Evolutionary conservation across 2,113 vertebrate genomes (phyloP).

Genomic region (Ornithorhynchus anatinus): DNA sequence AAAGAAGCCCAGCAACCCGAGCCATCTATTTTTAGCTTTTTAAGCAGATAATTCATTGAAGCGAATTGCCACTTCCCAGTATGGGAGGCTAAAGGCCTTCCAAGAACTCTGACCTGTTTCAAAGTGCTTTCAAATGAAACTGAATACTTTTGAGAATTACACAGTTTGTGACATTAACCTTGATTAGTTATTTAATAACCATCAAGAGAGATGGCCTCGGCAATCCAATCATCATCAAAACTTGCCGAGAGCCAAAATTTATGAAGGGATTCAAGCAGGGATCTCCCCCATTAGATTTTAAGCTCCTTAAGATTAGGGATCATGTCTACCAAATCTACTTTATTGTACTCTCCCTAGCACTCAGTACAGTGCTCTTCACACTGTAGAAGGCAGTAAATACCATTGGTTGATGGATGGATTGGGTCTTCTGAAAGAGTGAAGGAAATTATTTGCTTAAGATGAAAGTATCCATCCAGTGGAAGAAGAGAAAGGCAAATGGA

Average conservation of each 20-base stretch:
- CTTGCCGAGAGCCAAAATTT: constrained; percentile 55
- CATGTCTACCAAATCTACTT: too few species aligned
- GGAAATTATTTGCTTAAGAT: constrained; percentile 52
- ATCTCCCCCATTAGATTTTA: too few species aligned
- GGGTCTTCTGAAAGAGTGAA: constrained; percentile 46
- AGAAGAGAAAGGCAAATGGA: constrained; percentile 24
- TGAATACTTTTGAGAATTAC: constrained; percentile 64
- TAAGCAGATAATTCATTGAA: constrained; percentile 49
- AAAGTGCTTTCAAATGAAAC: constrained; percentile 61
- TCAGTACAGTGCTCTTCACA: too few species aligned
- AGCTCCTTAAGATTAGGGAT: too few species aligned
- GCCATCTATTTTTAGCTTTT: constrained; percentile 3
- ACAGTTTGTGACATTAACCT: constrained; percentile 62
- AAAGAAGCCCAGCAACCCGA: constrained; percentile 8
- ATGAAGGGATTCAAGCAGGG: constrained; percentile 57
- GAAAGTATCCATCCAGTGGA: constrained; percentile 30
- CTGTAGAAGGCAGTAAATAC: too few species aligned
- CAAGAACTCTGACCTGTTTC: constrained; percentile 60
- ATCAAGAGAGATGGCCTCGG: constrained; percentile 58
- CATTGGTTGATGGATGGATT: too few species aligned
- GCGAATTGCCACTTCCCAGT: constrained; percentile 32
- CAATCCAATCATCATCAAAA: constrained; percentile 67
- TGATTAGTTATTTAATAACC: constrained; percentile 67
- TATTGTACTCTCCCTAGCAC: too few species aligned
- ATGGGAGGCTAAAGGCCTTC: constrained; percentile 47